Percentiles rank a stretch among this genome's conserved stretches.
Conservation (phyloP, 2,797 vertebrate genomes). For the Iguana delicatissima region DNA sequence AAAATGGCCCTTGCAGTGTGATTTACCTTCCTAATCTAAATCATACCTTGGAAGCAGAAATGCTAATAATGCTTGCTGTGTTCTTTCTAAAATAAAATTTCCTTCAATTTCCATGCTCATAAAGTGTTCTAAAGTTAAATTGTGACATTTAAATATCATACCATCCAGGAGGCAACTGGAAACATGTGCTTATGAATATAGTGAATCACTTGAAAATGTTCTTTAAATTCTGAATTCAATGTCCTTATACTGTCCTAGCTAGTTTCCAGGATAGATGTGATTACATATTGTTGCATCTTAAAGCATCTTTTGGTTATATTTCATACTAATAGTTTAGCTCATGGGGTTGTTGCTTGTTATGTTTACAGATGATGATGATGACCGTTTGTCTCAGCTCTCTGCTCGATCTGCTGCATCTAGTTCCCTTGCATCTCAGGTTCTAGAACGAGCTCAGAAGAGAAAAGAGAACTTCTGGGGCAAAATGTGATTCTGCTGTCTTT, state of each 20-base stretch:
- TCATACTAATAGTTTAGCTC: slow-evolving; percentile 10
- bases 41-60: background rate
- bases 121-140: background rate
- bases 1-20: background rate
- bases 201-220: background rate
- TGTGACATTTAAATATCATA: background rate
- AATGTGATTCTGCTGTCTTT: slow-evolving; percentile 64
- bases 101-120: background rate
- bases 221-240: slow-evolving; percentile 3
- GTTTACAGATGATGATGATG: slow-evolving; percentile 79
- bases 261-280: slow-evolving; percentile 36
- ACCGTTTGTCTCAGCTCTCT: slow-evolving; percentile 88
- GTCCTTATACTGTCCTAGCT: slow-evolving; percentile 2
- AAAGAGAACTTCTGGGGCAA: slow-evolving; percentile 88
- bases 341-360: slow-evolving; percentile 11
- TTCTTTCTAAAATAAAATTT: background rate
- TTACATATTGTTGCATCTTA: background rate
- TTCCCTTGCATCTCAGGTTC: slow-evolving; percentile 83
- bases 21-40: background rate
- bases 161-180: background rate
- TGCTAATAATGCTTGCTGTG: background rate
- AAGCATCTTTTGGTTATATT: slow-evolving; percentile 24
- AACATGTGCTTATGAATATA: background rate
- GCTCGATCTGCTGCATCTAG: slow-evolving; percentile 86
- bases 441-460: slow-evolving; percentile 87